phyloP scores from a whole-genome alignment of 1,140 invertebrate genomes.

The Ceratina japonica region DNA sequence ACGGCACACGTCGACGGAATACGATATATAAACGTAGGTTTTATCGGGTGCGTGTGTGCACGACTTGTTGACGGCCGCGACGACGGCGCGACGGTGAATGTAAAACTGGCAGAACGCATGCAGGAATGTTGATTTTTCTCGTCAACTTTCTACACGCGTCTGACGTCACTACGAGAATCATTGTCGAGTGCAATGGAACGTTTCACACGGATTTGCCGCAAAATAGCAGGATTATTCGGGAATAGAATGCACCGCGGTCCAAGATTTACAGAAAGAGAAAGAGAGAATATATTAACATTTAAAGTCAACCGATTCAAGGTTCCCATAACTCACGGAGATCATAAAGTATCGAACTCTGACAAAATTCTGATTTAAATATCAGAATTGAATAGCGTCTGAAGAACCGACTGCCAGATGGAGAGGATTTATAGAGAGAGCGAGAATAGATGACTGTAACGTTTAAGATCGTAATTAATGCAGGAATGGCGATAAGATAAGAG shows the following conservation, averaged over 20 bases:
- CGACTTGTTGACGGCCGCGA: slow-evolving; percentile 22
- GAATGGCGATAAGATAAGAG: slow-evolving; percentile 36
- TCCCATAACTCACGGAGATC: too few species aligned
- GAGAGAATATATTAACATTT: background rate
- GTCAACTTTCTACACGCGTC: slow-evolving; percentile 58
- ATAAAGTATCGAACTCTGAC: background rate
- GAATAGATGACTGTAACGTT: background rate
- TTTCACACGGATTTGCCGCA: background rate
- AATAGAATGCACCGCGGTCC: too few species aligned
- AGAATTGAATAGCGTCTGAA: too few species aligned
- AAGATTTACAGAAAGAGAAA: background rate
- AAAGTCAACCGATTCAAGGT: background rate
- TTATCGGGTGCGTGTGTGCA: slow-evolving; percentile 48
- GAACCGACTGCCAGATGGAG: background rate
- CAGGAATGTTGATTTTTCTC: slow-evolving; percentile 67
- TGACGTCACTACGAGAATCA: slow-evolving; percentile 57
- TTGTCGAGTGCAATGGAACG: slow-evolving; percentile 45
- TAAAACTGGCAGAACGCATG: slow-evolving; percentile 59
- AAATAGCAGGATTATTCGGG: too few species aligned
- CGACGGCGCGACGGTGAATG: slow-evolving; percentile 51
- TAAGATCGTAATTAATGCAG: slow-evolving; percentile 42
- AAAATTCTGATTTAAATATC: background rate
- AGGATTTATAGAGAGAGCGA: background rate
- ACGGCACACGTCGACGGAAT: slow-evolving; percentile 31
- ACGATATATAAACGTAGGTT: slow-evolving; percentile 48